Evolutionary conservation across 2,113 vertebrate genomes (phyloP).

Genomic region (Lontra canadensis): DNA sequence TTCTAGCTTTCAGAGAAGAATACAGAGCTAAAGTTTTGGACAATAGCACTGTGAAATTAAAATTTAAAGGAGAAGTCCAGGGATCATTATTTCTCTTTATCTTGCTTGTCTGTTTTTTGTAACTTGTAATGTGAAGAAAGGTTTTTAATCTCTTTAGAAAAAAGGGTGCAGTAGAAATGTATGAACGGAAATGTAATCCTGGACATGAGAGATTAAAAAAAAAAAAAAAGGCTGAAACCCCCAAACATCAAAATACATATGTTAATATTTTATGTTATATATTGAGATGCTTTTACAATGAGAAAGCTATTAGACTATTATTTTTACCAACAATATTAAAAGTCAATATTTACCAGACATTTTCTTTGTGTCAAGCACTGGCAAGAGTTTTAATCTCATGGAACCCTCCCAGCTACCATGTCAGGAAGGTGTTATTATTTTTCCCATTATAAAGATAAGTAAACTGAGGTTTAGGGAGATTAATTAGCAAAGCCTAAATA

Average conservation of each 20-base stretch:
- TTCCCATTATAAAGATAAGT: constrained; percentile 2
- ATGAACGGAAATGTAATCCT: neutral
- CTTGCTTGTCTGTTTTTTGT: neutral
- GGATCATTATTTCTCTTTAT: neutral
- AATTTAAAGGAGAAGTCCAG: neutral
- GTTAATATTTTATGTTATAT: constrained; percentile 31
- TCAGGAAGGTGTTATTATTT: neutral
- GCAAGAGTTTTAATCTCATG: neutral
- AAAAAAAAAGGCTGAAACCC: neutral
- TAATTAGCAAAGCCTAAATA: constrained; percentile 25
- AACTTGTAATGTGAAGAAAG: neutral
- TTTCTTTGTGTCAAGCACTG: neutral
- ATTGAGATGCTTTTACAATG: neutral
- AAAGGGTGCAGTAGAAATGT: neutral
- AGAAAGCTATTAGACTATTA: constrained; percentile 7
- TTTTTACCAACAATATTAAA: constrained; percentile 49
- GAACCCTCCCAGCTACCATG: neutral
- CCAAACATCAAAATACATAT: neutral
- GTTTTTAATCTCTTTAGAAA: neutral
- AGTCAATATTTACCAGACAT: neutral
- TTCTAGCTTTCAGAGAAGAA: neutral
- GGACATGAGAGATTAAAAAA: neutral
- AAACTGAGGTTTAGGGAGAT: neutral
- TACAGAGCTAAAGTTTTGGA: neutral
- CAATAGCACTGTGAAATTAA: neutral